Base-by-base conservation (phyloP, 2,888 invertebrate species). In the Drosophila hawaiiensis region DNA sequence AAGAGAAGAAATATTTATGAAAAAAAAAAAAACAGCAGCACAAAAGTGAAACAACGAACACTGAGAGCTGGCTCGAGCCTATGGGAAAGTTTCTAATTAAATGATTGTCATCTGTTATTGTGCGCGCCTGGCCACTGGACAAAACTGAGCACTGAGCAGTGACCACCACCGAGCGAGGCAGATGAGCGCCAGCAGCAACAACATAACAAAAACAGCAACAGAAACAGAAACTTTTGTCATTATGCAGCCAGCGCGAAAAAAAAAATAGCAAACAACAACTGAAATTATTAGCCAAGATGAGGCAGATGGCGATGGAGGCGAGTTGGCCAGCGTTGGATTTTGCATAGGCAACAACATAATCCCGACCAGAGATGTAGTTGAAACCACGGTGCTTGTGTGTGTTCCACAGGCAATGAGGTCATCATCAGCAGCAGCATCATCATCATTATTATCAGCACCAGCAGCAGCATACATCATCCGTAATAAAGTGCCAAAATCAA, bases 11-110 rank as follows among this genome's bases (percentile, higher is more conserved):
- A 58, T 22, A 60, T 53, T 68, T 76, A 65, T 61, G 64, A 69
- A 80, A 28, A 62, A 59, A 52, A 52, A 29, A 68, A 68, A 67
- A 52, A 62, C 55, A 54, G 76, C 74, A 54, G 76, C 74, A 66
- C 76, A 70, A 72, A 84, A 75, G 61, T 66, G 61, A 73, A 76
- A 85, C 83, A 84, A 71, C 83, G 56, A 59, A 66, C 61, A 62
- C 63, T 41, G 71, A 50, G 70, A 59, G 72, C 74, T 69, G 78
- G 75, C 74, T 67, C 79, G 89, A 91, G 92, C 92, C 92, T 92
- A 92, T 92, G 92, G 92, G 92, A 92, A 92, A 92, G 91, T 92
- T 92, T 92, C 92, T 92, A 92, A 92, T 92, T 92, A 92, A 92
- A 92, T 92, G 92, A 92, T 92, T 92, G 92, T 91, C 92, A 92